Percentiles rank a stretch among this genome's conserved stretches.
Conservation (phyloP, 2,888 invertebrate species). For the Pseudanteris insignis region DNA sequence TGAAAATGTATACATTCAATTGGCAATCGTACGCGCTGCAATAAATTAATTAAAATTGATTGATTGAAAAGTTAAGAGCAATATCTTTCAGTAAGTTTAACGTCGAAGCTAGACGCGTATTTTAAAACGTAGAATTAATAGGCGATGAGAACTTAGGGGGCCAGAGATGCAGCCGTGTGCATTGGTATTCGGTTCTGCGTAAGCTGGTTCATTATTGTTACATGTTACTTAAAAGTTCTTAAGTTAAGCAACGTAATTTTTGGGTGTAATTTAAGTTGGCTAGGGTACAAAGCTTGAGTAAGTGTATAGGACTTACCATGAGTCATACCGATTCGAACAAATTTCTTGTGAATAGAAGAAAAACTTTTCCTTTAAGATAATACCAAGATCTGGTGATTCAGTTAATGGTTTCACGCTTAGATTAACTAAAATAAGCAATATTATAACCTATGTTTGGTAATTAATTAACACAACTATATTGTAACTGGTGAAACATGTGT, state of each 20-base stretch:
- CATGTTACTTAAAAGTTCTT: conserved; percentile 17
- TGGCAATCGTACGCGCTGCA: too few relatives aligned
- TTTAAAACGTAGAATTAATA: conserved; percentile 23
- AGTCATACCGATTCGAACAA: conserved; percentile 11
- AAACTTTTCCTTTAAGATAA: conserved; percentile 1
- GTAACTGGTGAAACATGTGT: conserved; percentile 36
- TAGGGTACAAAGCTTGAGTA: background rate
- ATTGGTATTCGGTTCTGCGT: conserved; percentile 16
- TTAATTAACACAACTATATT: conserved; percentile 28
- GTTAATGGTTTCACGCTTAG: conserved; percentile 30
- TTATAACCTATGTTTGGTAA: conserved; percentile 26
- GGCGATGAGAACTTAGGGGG: conserved; percentile 17
- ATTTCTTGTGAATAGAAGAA: conserved; percentile 8
- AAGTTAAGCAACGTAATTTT: background rate
- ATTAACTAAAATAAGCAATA: conserved; percentile 30
- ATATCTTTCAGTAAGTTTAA: conserved; percentile 22
- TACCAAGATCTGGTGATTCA: conserved; percentile 19
- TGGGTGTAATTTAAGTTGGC: background rate
- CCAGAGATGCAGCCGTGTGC: conserved; percentile 25
- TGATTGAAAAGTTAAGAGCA: conserved; percentile 5
- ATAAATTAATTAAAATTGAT: too few relatives aligned
- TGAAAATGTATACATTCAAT: too few relatives aligned
- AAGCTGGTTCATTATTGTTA: conserved; percentile 4
- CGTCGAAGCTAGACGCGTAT: conserved; percentile 21
- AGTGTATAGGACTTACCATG: background rate